Evolutionary conservation across 64 coral and sea anemone genomes (phyloP).

Genomic region (Anthopleura sola): DNA sequence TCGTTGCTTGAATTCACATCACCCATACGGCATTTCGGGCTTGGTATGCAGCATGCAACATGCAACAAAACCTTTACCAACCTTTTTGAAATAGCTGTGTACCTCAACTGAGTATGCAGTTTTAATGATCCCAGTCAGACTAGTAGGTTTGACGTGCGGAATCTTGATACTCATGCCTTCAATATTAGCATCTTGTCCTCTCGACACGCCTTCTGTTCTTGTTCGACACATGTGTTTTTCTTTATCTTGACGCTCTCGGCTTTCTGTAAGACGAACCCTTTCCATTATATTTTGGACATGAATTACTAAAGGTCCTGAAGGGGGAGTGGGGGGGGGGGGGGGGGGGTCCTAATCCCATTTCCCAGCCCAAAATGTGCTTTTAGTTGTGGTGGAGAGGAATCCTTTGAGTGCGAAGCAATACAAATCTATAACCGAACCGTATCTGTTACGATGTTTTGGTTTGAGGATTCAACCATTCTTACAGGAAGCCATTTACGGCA

Average conservation of each 20-base stretch:
- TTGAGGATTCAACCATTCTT: too few species aligned
- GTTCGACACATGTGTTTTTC: not conserved
- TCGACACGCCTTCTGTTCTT: not conserved
- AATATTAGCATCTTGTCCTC: conserved; percentile 7
- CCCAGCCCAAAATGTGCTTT: too few species aligned
- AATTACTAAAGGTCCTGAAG: not conserved
- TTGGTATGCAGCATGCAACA: too few species aligned
- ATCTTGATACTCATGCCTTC: conserved; percentile 8
- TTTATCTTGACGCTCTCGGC: not conserved
- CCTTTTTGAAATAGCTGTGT: too few species aligned
- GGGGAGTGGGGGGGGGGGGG: too few species aligned
- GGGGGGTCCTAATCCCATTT: too few species aligned
- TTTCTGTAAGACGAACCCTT: not conserved
- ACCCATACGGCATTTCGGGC: too few species aligned
- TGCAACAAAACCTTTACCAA: too few species aligned
- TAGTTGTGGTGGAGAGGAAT: too few species aligned
- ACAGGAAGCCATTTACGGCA: too few species aligned
- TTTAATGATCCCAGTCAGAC: conserved; percentile 11
- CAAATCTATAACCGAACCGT: not conserved
- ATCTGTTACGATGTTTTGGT: not conserved
- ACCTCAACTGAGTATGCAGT: conserved; percentile 21
- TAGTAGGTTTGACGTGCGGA: not conserved
- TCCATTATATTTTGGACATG: not conserved
- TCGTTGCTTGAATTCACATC: too few species aligned
- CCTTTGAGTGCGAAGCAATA: too few species aligned